Evolutionary conservation across 2,888 invertebrate genomes (phyloP).

Genomic region (Tanypteryx hageni): DNA sequence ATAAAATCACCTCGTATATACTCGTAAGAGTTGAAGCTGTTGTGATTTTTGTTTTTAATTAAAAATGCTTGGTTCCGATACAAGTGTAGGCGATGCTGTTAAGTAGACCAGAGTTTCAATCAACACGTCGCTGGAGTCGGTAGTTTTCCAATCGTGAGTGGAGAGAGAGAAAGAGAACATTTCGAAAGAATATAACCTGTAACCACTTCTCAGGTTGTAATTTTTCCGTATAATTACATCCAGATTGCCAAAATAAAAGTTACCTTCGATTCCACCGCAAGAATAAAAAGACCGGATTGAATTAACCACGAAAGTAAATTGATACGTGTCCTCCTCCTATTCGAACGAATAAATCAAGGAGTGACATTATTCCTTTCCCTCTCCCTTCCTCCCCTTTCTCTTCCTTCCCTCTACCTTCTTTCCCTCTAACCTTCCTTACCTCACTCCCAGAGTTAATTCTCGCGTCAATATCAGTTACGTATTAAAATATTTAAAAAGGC

Average conservation of each 20-base stretch:
- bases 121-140: too few relatives aligned
- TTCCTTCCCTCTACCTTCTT: background rate
- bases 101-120: too few relatives aligned
- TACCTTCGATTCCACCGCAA: background rate
- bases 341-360: constrained; percentile 8
- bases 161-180: too few relatives aligned
- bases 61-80: too few relatives aligned
- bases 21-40: too few relatives aligned
- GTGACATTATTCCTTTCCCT: background rate
- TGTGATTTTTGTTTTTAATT: too few relatives aligned
- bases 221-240: constrained; percentile 28
- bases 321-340: constrained; percentile 1
- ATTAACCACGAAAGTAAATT: constrained; percentile 35
- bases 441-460: constrained; percentile 24
- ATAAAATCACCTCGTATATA: too few relatives aligned
- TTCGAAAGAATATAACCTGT: too few relatives aligned
- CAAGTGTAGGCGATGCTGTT: too few relatives aligned
- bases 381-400: too few relatives aligned
- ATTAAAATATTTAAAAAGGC: constrained; percentile 57
- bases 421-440: background rate
- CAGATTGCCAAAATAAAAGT: constrained; percentile 3
- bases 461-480: constrained; percentile 57
- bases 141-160: too few relatives aligned
- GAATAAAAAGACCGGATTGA: constrained; percentile 37
- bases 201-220: background rate